Evolutionary conservation across 2,113 vertebrate genomes (phyloP), one percentile per base, ranked within the genome.

Genomic region (Ammospiza nelsoni): DNA sequence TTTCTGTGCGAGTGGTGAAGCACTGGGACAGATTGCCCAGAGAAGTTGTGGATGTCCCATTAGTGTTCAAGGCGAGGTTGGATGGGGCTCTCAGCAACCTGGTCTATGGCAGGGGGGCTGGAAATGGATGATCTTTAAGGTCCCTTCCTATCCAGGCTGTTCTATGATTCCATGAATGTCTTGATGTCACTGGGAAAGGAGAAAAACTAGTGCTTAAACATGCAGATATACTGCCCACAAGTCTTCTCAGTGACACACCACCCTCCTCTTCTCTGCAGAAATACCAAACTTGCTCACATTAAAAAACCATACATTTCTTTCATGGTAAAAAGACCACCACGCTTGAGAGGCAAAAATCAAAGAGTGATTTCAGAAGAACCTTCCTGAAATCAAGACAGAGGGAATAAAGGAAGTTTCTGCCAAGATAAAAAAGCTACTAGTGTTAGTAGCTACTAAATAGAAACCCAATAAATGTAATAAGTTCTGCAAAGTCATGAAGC

Each of bases 221-320:
- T 21, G 28, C 8, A 76, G 25, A 21, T 67, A 20, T 9, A 31
- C 4, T 67, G 11, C 35, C 39, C 25, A 37, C 7, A 67, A 43
- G 15, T 20, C 29, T 81, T 48, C 69, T 84, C 11, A 33, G 16
- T 43, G 41, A 16, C 1, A 2, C 9, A 37, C 19, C 48, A n/a
- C 11, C 24, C 18, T 27, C 7, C 18, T 66, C 21, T 79, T 51
- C 63, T 55, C 25, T 80, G 59, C 15, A 73, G 39, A 84, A 59
- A 69, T 13, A 51, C 5, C 37, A 52, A 24, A 61, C 6, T 2
- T 65, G 15, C 22, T 46, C 44, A 31, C 15, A 6, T 25, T 51
- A 23, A 33, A 76, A 79, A 73, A 61, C 2, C 0, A 0, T 19
- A 9, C 3, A 3, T 46, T 46, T 73, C 33, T 80, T 78, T 74